Percentiles rank a stretch among this genome's conserved stretches.
Conservation (phyloP, 2,888 invertebrate genomes). For the Amiota minor region DNA sequence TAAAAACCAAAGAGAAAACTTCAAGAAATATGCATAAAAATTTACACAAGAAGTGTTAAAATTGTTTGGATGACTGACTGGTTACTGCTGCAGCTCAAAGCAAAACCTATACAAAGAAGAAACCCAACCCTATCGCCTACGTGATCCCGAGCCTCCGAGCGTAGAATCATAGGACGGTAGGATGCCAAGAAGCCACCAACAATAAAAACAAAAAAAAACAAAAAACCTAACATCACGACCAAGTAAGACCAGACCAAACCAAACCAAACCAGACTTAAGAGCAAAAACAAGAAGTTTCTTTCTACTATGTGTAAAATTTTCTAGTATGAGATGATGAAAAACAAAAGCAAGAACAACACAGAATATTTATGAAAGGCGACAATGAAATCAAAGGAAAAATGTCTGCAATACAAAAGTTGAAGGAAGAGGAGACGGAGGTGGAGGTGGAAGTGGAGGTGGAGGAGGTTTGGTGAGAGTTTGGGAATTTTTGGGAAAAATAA, state of each 20-base stretch:
- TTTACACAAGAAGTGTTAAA: conserved; percentile 65
- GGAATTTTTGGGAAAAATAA: too few relatives aligned
- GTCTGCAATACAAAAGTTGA: background rate
- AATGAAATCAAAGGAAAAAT: background rate
- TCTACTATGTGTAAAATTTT: too few relatives aligned
- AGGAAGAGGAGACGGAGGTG: background rate
- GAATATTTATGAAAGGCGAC: background rate
- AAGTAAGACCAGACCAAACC: too few relatives aligned
- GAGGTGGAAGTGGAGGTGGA: too few relatives aligned
- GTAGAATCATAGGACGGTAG: conserved; percentile 40
- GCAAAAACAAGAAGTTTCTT: too few relatives aligned
- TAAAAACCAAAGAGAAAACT: background rate
- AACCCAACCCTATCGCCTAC: too few relatives aligned
- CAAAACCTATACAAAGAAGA: too few relatives aligned
- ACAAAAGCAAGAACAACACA: background rate
- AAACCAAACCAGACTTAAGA: too few relatives aligned
- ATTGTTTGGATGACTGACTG: conserved; percentile 50
- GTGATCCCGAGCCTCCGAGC: background rate
- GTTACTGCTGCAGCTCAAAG: conserved; percentile 45
- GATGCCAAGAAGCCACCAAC: conserved; percentile 59
- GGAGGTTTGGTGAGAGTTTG: too few relatives aligned
- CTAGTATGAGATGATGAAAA: background rate
- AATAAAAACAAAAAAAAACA: conserved; percentile 40
- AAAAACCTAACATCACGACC: conserved; percentile 1
- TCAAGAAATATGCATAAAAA: conserved; percentile 53